Conservation (phyloP, 1,140 invertebrate species). For the Trichomalopsis sarcophagae region DNA sequence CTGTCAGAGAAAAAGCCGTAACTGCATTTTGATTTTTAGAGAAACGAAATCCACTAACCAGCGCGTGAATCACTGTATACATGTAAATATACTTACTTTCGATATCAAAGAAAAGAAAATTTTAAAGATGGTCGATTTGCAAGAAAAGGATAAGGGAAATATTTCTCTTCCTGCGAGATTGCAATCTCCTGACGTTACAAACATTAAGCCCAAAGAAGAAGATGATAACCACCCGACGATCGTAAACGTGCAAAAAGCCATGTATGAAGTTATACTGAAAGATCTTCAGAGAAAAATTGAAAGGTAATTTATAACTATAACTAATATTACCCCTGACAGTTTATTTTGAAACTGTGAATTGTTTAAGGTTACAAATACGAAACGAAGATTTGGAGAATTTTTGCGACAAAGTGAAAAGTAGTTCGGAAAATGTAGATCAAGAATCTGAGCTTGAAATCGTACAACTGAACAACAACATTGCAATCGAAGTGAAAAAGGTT, state of each 20-base stretch:
- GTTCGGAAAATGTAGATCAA: slow-evolving; percentile 25
- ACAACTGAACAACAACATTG: slow-evolving; percentile 59
- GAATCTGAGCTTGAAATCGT: slow-evolving; percentile 62
- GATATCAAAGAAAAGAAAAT: no score
- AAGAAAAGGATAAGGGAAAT: slow-evolving; percentile 51
- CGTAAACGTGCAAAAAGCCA: slow-evolving; percentile 63
- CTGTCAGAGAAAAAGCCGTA: not conserved
- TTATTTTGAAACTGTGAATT: slow-evolving; percentile 9
- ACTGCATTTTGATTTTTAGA: no score
- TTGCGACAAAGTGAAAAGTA: slow-evolving; percentile 29
- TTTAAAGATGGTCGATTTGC: slow-evolving; percentile 49
- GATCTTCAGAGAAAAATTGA: slow-evolving; percentile 59
- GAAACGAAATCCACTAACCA: not conserved
- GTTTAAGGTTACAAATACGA: slow-evolving; percentile 59
- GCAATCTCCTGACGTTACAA: slow-evolving; percentile 54
- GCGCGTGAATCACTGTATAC: no score
- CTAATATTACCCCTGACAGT: no score
- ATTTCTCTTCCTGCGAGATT: slow-evolving; percentile 61
- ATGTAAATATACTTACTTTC: no score
- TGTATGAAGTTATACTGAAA: slow-evolving; percentile 62
- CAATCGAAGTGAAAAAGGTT: slow-evolving; percentile 53
- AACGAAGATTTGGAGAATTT: slow-evolving; percentile 60
- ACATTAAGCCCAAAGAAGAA: not conserved
- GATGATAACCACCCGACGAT: slow-evolving; percentile 54
- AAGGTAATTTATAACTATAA: slow-evolving; percentile 54